phyloP scores from a whole-genome alignment of 2,888 invertebrate species.

The Maniola hyperantus region DNA sequence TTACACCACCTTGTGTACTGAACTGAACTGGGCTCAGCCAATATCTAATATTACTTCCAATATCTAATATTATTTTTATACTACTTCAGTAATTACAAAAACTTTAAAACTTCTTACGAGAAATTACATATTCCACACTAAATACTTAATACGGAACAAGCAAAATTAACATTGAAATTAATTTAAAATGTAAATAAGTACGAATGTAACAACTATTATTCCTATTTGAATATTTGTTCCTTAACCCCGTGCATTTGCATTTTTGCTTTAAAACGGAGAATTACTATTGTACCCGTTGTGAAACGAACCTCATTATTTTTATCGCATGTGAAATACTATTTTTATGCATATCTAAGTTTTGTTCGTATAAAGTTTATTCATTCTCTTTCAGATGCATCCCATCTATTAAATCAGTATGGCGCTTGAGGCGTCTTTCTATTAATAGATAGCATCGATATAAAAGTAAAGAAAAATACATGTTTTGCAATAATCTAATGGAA shows the following conservation, averaged over 20 bases:
- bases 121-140: not conserved
- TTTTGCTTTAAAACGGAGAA: slow-evolving; percentile 16
- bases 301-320: slow-evolving; percentile 17
- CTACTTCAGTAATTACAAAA: not conserved
- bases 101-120: not conserved
- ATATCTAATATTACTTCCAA: too few relatives aligned
- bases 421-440: not conserved
- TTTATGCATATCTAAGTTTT: not conserved
- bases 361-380: not conserved
- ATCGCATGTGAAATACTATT: slow-evolving; percentile 7
- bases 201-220: slow-evolving; percentile 12
- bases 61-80: too few relatives aligned
- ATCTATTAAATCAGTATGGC: not conserved
- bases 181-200: slow-evolving; percentile 11
- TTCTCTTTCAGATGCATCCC: too few relatives aligned
- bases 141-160: not conserved
- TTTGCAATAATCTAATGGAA: too few relatives aligned
- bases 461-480: too few relatives aligned
- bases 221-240: slow-evolving; percentile 15
- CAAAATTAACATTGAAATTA: slow-evolving; percentile 11
- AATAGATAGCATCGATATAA: too few relatives aligned
- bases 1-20: too few relatives aligned
- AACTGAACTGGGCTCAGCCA: too few relatives aligned
- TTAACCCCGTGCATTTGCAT: slow-evolving; percentile 5
- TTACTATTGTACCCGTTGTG: slow-evolving; percentile 10